Conservation (phyloP, 2,113 vertebrate genomes). For the Tamias sibiricus region DNA sequence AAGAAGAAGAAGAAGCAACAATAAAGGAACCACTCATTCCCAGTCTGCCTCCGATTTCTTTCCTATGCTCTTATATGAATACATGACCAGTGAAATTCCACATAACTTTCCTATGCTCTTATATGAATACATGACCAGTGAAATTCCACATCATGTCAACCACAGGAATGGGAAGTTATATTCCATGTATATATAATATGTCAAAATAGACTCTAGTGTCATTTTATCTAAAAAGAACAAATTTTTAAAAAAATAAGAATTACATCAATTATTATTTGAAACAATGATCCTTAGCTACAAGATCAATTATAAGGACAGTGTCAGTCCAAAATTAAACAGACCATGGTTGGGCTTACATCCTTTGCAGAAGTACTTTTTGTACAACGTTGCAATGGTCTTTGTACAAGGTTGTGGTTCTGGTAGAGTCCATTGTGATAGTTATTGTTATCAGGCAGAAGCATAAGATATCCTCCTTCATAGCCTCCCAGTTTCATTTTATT, state of each 20-base stretch:
- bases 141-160: too few relatives aligned
- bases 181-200: too few relatives aligned
- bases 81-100: too few relatives aligned
- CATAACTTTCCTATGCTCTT: too few relatives aligned
- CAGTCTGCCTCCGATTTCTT: too few relatives aligned
- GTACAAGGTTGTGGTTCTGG: neutral
- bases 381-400: neutral
- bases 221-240: too few relatives aligned
- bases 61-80: too few relatives aligned
- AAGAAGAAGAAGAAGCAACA: too few relatives aligned
- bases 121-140: too few relatives aligned
- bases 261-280: neutral
- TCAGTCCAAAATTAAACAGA: neutral
- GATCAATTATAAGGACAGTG: neutral
- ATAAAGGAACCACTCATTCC: too few relatives aligned
- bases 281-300: neutral
- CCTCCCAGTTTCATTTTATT: neutral
- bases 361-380: neutral
- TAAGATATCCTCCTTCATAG: neutral
- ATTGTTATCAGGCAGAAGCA: neutral
- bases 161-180: too few relatives aligned
- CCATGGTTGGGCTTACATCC: neutral
- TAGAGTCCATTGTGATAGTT: neutral
- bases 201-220: too few relatives aligned
- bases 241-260: neutral